A percentile compares a stretch with the other conserved stretches of the same genome.
phyloP scores from a whole-genome alignment of 2,113 vertebrate genomes.

The Calyptommatus sinebrachiatus region DNA sequence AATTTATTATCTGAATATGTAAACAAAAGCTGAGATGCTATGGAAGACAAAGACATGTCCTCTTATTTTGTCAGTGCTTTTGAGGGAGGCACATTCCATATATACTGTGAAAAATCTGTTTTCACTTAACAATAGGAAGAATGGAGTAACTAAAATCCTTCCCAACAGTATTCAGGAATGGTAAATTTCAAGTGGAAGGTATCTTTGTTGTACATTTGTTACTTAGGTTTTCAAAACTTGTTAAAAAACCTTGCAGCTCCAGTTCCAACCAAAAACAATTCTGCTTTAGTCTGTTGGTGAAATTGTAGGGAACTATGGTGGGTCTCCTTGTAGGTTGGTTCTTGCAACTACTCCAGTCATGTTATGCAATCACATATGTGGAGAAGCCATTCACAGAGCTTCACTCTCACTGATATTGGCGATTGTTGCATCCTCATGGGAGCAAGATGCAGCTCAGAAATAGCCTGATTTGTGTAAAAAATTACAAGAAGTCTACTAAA shows the following conservation, averaged over 20 bases:
- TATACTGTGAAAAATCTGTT: neutral
- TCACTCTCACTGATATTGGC: neutral
- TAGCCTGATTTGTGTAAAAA: no score
- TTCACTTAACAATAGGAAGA: neutral
- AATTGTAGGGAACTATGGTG: neutral
- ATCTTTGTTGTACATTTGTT: neutral
- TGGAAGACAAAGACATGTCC: constrained; percentile 8
- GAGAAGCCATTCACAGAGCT: neutral
- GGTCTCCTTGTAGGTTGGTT: neutral
- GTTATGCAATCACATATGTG: neutral
- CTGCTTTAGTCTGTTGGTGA: neutral
- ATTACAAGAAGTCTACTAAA: no score
- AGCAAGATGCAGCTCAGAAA: no score
- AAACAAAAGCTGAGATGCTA: constrained; percentile 20
- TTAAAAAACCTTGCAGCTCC: neutral
- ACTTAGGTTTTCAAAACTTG: constrained; percentile 2
- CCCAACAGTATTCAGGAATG: constrained; percentile 17
- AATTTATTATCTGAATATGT: constrained; percentile 14
- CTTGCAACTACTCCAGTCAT: neutral
- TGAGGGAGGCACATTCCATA: constrained; percentile 7
- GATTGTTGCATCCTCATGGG: no score
- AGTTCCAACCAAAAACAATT: neutral
- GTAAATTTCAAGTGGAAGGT: constrained; percentile 8
- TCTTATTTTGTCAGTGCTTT: constrained; percentile 17
- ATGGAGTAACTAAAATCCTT: constrained; percentile 13